Base-by-base conservation (phyloP, 2,888 invertebrate genomes). In the Thera obeliscata region DNA sequence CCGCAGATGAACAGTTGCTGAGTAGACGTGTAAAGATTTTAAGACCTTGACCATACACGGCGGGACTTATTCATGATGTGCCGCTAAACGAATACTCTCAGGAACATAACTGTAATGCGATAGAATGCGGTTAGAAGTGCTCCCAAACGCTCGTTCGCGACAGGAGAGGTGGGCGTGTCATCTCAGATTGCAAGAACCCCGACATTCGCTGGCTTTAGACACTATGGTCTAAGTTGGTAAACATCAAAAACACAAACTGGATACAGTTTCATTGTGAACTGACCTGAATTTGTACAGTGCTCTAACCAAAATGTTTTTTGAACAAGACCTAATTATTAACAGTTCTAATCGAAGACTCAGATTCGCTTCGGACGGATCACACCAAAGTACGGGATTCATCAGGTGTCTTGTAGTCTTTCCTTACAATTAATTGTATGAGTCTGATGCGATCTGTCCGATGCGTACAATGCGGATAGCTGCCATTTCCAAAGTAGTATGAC, bases 41-140 rank as follows among this genome's bases (percentile, higher is more conserved):
- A 52, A 50, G 12, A 8, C 33, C 33, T 52, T 52, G 50, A 22
- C 8, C 8, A 7, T 52, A 52, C 49, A 49, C 12, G n/a, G 36
- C 22, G 58, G 52, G 58, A 46, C 58, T 8, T 64, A 54, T 46
- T 64, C 54, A 64, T 58, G 58, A 58, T 54, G 36, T 63, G 38
- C 52, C 50, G 35, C 50, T 56, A 56, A 48, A 56, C 49, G 50
- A 62, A 62, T 63, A 63, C 50, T 58, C 58, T 64, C 64, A 64
- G 64, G 64, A 58, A 48, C 58, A 64, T 64, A 59, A 48, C 54
- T 64, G 64, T 64, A 58, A 64, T 58, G 64, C 58, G 11, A 58
- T 64, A 64, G 64, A 58, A 58, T 64, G 58, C 54, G 64, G 58
- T 48, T 36, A 54, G 36, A 64, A 64, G 54, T 64, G 64, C 64